These are phyloP conservation scores for Campoplex capitator DNA, from an alignment of 2,888 invertebrate species.

Conservation along the genomic window DNA sequence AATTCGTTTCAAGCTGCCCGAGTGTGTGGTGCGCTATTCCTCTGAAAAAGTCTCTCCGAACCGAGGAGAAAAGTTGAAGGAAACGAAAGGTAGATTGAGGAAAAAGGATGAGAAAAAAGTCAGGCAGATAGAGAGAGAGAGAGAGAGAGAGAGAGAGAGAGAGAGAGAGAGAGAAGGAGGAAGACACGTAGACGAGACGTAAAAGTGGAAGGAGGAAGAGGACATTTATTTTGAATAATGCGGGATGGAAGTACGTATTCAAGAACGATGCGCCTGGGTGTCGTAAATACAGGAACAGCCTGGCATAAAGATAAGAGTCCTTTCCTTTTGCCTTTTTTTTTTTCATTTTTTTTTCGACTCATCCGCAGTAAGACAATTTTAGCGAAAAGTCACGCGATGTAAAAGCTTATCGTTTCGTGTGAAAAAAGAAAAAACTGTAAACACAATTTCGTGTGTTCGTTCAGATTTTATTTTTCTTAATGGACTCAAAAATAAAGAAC, in stretches of 20 bases:
- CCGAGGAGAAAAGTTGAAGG: constrained; percentile 17
- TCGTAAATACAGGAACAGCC: constrained; percentile 55
- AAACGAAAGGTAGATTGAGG: not conserved
- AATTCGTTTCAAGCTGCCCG: constrained; percentile 2
- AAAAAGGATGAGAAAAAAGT: constrained; percentile 23
- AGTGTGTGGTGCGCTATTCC: not conserved
- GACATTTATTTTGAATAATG: constrained; percentile 67
- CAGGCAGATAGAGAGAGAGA: not conserved
- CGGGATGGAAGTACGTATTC: constrained; percentile 33
- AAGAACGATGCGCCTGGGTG: constrained; percentile 61
- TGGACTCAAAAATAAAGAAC: not conserved
- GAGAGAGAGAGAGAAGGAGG: not conserved
- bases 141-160: not conserved
- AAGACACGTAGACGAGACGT: constrained; percentile 9
- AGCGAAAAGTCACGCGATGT: constrained; percentile 1
- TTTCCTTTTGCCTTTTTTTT: constrained; percentile 20
- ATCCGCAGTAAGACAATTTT: not conserved
- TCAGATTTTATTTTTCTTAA: not conserved
- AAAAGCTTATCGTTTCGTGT: constrained; percentile 6
- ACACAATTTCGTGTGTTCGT: not conserved
- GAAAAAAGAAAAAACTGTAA: not conserved
- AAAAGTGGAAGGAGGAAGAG: constrained; percentile 13
- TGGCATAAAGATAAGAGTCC: constrained; percentile 41
- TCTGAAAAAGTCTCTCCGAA: not conserved
- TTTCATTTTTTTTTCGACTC: not conserved